These are phyloP conservation scores for Pluvianellus socialis DNA, from an alignment of 2,113 vertebrate species.

Conservation along the genomic window DNA sequence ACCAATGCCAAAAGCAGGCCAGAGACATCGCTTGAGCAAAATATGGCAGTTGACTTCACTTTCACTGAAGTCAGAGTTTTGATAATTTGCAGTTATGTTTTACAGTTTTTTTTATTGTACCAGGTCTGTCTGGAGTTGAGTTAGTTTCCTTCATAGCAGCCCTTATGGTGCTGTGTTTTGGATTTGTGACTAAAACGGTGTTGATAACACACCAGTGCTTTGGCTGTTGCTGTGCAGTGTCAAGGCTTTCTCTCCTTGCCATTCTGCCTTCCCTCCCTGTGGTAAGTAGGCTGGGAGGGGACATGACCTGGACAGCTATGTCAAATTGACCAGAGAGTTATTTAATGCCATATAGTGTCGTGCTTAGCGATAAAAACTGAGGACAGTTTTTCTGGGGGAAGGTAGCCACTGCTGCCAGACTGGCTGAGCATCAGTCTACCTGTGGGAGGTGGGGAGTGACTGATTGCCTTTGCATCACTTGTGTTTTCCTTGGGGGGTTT, in stretches of 20 bases:
- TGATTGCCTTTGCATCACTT: neutral
- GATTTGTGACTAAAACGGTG: neutral
- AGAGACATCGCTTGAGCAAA: neutral
- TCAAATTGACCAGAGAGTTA: neutral
- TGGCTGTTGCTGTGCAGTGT: neutral
- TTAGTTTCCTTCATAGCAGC: neutral
- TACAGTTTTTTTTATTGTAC: neutral
- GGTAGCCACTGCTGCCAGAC: neutral
- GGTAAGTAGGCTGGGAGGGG: neutral
- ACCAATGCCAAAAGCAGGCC: neutral
- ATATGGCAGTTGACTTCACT: neutral
- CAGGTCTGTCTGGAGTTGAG: neutral
- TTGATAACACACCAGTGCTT: neutral
- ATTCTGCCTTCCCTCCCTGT: accelerated
- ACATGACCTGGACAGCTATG: neutral
- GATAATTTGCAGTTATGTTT: neutral
- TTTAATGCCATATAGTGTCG: neutral
- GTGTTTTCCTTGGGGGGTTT: neutral
- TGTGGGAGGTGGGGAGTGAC: neutral
- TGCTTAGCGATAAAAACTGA: neutral
- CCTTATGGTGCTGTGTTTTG: neutral
- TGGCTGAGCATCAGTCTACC: neutral
- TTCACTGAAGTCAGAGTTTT: neutral
- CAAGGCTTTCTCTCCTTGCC: neutral
- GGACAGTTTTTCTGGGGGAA: neutral